Conservation (phyloP, 2,888 invertebrate species). For the Gortyna flavago region DNA sequence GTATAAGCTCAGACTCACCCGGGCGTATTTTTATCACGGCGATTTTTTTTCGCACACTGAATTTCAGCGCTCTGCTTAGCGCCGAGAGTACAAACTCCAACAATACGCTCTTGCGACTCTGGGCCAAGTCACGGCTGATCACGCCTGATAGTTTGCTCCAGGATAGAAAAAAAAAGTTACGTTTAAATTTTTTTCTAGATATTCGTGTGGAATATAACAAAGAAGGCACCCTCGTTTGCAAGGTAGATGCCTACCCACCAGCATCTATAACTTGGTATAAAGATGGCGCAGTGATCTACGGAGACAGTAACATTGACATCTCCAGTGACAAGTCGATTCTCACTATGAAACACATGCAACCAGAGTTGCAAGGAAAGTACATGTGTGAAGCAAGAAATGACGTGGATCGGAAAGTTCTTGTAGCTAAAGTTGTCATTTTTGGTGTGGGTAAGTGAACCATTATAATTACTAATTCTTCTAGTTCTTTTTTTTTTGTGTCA, state of each 20-base stretch:
- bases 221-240: slow-evolving; percentile 65
- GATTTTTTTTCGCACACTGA: background rate
- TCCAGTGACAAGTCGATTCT: slow-evolving; percentile 67
- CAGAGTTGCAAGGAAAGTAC: slow-evolving; percentile 65
- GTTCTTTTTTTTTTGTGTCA: background rate
- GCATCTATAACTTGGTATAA: slow-evolving; percentile 72
- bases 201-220: slow-evolving; percentile 64
- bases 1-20: background rate
- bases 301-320: slow-evolving; percentile 59
- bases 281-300: slow-evolving; percentile 54
- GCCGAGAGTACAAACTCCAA: background rate
- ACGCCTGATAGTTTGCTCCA: background rate
- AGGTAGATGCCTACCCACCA: slow-evolving; percentile 72
- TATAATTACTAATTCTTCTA: background rate
- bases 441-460: slow-evolving; percentile 68
- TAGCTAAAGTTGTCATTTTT: slow-evolving; percentile 66
- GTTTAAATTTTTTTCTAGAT: slow-evolving; percentile 25
- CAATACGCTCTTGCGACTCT: background rate
- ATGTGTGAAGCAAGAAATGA: slow-evolving; percentile 70
- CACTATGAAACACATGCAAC: slow-evolving; percentile 69
- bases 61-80: background rate
- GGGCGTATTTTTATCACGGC: background rate
- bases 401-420: slow-evolving; percentile 48
- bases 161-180: background rate
- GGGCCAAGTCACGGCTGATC: background rate